Base-by-base conservation (phyloP, 2,888 invertebrate species). In the Campoletis raptor region DNA sequence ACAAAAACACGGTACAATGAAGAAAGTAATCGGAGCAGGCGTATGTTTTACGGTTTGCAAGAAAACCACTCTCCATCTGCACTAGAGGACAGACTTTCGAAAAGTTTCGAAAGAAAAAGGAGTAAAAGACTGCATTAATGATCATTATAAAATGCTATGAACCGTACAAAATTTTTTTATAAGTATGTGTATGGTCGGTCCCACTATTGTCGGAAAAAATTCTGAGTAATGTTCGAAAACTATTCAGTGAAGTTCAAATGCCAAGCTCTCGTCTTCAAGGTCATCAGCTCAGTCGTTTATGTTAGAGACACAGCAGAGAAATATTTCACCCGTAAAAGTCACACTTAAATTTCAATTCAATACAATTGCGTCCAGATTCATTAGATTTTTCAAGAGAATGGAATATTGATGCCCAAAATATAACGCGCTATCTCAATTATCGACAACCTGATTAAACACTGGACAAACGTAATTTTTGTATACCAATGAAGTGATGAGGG, bases 31-130 rank as follows among this genome's bases (percentile, higher is more conserved):
- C 74, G 69, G 40, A 74, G 67, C 81, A 81, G 74, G 42, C 54
- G 81, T 18, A 21, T 40, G 15, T 57, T 21, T 40, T 45, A 73
- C 73, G 57, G 40, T 81, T n/a, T 7, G 21, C 69, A 37, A 64
- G 40, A 48, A 70, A 72, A 77, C 45, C 36, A 76, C 45, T 45
- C 61, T 37, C 48, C 74, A 81, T 74, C 74, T 81, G 74, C 42
- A 40, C 78, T 54, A 69, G 42, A 18, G 9, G 18, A 40, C 7
- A 61, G n/a, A 40, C 21, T 21, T 67, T 7, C 24, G 54, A 40
- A 48, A 12, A 24, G 54, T 54, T 7, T 54, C 54, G 40, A 10
- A 40, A 57, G 15, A 10, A 40, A 57, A 7, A 24, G 42, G 42
- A 30, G 18, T 24, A 45, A 40, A 10, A 18, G 8, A 15, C 24